Evolutionary conservation across 2,888 invertebrate genomes (phyloP), one percentile per base, ranked within the genome.

Genomic region (Dasysyrphus tricinctus): DNA sequence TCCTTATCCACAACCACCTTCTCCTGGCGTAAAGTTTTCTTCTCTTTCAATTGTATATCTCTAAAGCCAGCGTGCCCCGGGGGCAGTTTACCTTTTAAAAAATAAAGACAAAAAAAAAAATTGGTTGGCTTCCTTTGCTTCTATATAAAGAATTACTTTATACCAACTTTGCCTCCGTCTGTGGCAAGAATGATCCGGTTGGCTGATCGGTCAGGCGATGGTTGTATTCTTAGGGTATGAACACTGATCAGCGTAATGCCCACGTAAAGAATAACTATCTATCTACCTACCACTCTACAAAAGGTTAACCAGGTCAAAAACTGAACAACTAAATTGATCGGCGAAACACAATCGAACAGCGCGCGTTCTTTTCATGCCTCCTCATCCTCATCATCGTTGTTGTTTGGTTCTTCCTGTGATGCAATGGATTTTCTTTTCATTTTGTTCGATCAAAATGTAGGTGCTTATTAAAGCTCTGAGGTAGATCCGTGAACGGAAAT

Each of bases 291-390:
- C 75, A 81, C 67, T 81, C 81, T 78, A 70, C 85, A 69, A 89
- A 89, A 90, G 91, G 91, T 91, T 91, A 91, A 90, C 89, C 91
- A 91, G 91, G 91, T 91, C 91, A 91, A 91, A 91, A 89, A 90
- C 90, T 89, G 90, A 91, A 91, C 91, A 91, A 91, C 91, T 91
- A 91, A 91, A 91, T 91, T 91, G 91, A 91, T 90, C 91, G 89
- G 85, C 88, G 75, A 89, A 90, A 90, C 89, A 90, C 89, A 91
- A 90, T 90, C 89, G 91, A 83, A 88, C 63, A 61, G 85, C 76
- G 76, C 69, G 69, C 70, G 57, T 70, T 49, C 82, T 77, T 49
- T 63, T 57, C 34, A 56, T 34, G 82, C 59, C 54, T 61, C 37
- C 65, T 47, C 37, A 88, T 88, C 57, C 72, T 61, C 63, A 63